Base-by-base conservation (phyloP, 2,888 invertebrate species). In the Colostygia pectinataria region DNA sequence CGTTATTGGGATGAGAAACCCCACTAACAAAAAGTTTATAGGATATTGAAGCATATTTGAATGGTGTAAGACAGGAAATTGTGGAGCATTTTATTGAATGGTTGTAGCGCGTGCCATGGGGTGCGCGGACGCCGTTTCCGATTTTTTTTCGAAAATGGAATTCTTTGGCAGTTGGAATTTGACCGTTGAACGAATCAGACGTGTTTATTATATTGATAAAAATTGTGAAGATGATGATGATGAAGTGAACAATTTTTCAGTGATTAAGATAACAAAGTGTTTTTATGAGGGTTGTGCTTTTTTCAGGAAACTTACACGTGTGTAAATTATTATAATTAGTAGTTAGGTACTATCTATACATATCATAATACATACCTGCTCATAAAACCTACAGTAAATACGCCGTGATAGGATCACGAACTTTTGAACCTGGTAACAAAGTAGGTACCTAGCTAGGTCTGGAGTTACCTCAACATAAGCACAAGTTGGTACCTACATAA, bases 121-220 rank as follows among this genome's bases (percentile, higher is more conserved):
- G 87, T 88, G 89, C 89, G 88, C 82, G 59, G 63, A 73, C 84
- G 87, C 77, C 77, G 65, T 75, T 80, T 81, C 80, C 84, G 80
- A 80, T 71, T 68, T 71, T 66, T 74, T 78, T 85, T 83, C 74
- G 57, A 76, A 74, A 75, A 80, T 64, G 63, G 68, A 71, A 74
- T 64, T 69, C 65, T 59, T 66, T 62, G 57, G 61, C 77, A 89
- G 89, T 89, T 83, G 74, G 77, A 79, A 75, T 76, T 77, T 81
- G 71, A 66, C 75, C 71, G 77, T 81, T 71, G 71, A 57, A 55
- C 55, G 42, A 57, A 40, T 60, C 45, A 64, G 63, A 79, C 79
- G 73, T 63, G 41, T 8, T 20, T 13, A 5, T 10, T 10, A 1
- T 2, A 10, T 20, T 9, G n/a, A 31, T 24, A 32, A 39, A 1